These are phyloP conservation scores for Drosophila eugracilis DNA, from an alignment of 1,140 invertebrate species.

Conservation along the genomic window DNA sequence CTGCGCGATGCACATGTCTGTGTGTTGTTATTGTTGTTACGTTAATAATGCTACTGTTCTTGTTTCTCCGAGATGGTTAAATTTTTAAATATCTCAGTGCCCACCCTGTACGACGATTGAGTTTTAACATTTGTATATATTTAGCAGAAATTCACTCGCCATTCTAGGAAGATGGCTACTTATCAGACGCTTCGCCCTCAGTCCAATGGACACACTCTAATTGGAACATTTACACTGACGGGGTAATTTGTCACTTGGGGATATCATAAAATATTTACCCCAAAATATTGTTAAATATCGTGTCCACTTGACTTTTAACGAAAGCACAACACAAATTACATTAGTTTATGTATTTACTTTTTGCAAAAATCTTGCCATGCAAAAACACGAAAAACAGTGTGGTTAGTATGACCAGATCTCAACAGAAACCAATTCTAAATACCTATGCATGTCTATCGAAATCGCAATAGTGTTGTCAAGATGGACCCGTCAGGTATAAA, in stretches of 20 bases:
- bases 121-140: not conserved
- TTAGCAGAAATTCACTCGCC: constrained; percentile 12
- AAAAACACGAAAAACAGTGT: constrained; percentile 26
- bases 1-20: constrained; percentile 54
- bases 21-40: constrained; percentile 8
- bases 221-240: constrained; percentile 8
- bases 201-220: constrained; percentile 12
- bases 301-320: constrained; percentile 1
- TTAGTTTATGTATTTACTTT: constrained; percentile 10
- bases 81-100: not conserved
- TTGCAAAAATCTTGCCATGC: constrained; percentile 23
- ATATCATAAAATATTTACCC: not conserved
- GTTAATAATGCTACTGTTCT: not conserved
- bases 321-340: constrained; percentile 10
- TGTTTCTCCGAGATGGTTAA: not conserved
- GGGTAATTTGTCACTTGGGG: not conserved
- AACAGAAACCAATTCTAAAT: not conserved
- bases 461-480: not conserved
- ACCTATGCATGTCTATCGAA: not conserved
- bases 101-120: not conserved
- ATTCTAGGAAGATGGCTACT: constrained; percentile 39
- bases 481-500: not conserved
- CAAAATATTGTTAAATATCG: not conserved
- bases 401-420: constrained; percentile 3
- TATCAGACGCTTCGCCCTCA: constrained; percentile 20